These are phyloP conservation scores for Cryptotis parvus DNA, from an alignment of 2,113 vertebrate genomes.

Conservation along the genomic window DNA sequence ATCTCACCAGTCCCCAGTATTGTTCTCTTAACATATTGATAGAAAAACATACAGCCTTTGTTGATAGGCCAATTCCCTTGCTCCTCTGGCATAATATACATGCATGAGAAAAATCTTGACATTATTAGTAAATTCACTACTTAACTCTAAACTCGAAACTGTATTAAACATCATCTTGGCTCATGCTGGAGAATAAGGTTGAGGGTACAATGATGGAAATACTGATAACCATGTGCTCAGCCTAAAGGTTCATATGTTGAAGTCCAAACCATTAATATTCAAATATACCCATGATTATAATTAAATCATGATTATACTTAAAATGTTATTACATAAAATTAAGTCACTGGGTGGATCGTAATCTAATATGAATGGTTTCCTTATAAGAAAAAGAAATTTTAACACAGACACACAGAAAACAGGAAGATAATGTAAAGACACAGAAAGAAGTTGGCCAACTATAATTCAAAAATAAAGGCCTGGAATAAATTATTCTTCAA, in stretches of 20 bases:
- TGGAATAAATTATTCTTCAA: not conserved
- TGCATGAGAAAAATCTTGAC: not conserved
- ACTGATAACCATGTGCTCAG: not conserved
- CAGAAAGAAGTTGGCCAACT: not conserved
- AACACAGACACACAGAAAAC: not conserved
- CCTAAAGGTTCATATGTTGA: not conserved
- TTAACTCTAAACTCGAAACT: conserved; percentile 40
- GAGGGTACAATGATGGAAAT: conserved; percentile 16
- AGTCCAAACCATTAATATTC: not conserved
- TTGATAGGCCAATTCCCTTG: not conserved
- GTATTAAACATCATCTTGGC: not conserved
- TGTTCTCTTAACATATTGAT: conserved; percentile 37
- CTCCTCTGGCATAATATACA: not conserved
- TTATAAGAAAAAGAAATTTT: conserved; percentile 27
- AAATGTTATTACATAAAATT: conserved; percentile 49
- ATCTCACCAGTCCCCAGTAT: not conserved
- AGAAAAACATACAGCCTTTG: not conserved
- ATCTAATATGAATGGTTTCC: not conserved
- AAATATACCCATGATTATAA: not conserved
- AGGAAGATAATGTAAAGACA: not conserved
- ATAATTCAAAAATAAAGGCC: not conserved
- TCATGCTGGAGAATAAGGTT: not conserved
- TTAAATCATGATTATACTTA: not conserved
- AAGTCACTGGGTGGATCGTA: not conserved
- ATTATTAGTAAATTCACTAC: not conserved